Percentiles rank a stretch among this genome's conserved stretches.
Evolutionary conservation across 2,888 invertebrate genomes (phyloP).

Genomic region (Trichogramma dendrolimi): DNA sequence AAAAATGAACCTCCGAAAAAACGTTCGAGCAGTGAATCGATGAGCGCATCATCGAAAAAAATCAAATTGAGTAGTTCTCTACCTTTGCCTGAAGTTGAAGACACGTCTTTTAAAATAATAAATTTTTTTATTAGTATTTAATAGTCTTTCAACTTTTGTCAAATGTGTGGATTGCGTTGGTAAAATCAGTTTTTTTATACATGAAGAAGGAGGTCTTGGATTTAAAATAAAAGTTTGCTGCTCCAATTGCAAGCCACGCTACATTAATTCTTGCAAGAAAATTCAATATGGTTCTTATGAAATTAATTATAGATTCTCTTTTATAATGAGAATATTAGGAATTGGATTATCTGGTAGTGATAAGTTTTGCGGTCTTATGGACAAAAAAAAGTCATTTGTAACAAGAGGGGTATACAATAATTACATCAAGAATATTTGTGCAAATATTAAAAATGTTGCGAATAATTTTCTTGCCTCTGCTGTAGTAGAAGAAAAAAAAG

Average conservation of each 20-base stretch:
- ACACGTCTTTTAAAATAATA: conserved; percentile 8
- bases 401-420: neutral
- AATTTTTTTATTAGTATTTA: conserved; percentile 17
- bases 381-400: neutral
- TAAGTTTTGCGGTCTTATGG: conserved; percentile 22
- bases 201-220: neutral
- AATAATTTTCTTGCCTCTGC: conserved; percentile 10
- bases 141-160: conserved; percentile 11
- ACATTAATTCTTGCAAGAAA: conserved; percentile 17
- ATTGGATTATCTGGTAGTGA: conserved; percentile 14
- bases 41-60: neutral
- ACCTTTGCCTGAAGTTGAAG: neutral
- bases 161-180: conserved; percentile 15
- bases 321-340: conserved; percentile 21
- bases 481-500: conserved; percentile 7
- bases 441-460: conserved; percentile 11
- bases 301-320: conserved; percentile 20
- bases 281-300: conserved; percentile 13
- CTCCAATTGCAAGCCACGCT: conserved; percentile 8
- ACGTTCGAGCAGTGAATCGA: neutral
- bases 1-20: too few species aligned
- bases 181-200: neutral
- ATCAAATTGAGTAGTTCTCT: neutral
- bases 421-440: neutral
- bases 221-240: neutral